phyloP scores from a whole-genome alignment of 2,888 invertebrate species.

The Leptopilina syphax region DNA sequence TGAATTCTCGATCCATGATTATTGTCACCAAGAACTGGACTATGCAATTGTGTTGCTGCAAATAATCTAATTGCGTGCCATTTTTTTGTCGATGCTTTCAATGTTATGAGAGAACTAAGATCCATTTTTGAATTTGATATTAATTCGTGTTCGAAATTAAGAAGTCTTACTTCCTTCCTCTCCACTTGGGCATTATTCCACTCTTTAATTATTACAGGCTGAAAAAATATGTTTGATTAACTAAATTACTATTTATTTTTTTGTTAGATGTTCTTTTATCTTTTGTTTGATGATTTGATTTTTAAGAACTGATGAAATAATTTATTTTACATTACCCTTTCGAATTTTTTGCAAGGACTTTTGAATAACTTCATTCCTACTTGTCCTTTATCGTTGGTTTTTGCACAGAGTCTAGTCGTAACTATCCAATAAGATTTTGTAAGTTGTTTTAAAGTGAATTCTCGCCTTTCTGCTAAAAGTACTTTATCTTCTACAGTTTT shows the following conservation, averaged over 20 bases:
- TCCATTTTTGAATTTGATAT: slow-evolving; percentile 62
- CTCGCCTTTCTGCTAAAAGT: slow-evolving; percentile 14
- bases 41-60: slow-evolving; percentile 68
- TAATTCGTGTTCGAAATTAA: slow-evolving; percentile 62
- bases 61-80: slow-evolving; percentile 73
- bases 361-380: slow-evolving; percentile 42
- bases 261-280: too few species aligned
- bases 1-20: slow-evolving; percentile 70
- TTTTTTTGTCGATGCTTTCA: slow-evolving; percentile 64
- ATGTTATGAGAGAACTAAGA: slow-evolving; percentile 69
- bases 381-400: slow-evolving; percentile 26
- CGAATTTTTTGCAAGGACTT: slow-evolving; percentile 26
- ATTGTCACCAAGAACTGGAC: slow-evolving; percentile 76
- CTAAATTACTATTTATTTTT: too few species aligned
- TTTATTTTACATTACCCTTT: slow-evolving; percentile 40
- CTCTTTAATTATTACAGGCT: slow-evolving; percentile 59
- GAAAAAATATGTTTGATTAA: slow-evolving; percentile 32
- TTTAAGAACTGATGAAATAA: neutral
- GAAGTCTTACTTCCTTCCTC: slow-evolving; percentile 54
- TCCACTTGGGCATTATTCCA: slow-evolving; percentile 60
- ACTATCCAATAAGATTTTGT: slow-evolving; percentile 53
- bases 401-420: slow-evolving; percentile 51
- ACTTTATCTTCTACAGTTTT: slow-evolving; percentile 27
- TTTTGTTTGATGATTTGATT: too few species aligned
- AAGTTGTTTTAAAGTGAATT: neutral